Percentiles rank a stretch among this genome's conserved stretches.
Conservation (phyloP, 2,888 invertebrate genomes). For the Rosalia funebris region DNA sequence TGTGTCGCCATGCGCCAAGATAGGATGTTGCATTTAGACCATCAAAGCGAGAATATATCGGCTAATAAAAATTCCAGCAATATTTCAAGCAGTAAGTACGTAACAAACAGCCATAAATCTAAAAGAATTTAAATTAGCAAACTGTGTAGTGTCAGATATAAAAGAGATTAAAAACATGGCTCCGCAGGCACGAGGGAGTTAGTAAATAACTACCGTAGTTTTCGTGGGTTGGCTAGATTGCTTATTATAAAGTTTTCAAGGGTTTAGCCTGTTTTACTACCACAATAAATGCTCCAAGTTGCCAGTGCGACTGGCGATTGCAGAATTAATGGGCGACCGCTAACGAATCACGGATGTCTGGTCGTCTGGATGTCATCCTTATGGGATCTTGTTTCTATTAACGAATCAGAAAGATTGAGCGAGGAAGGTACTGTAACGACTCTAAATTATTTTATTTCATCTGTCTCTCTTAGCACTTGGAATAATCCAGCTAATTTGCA, state of each 20-base stretch:
- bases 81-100: conserved; percentile 8
- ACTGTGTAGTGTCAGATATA: conserved; percentile 49
- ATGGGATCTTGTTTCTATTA: conserved; percentile 12
- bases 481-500: neutral
- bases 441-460: conserved; percentile 2
- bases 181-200: conserved; percentile 36
- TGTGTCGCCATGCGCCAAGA: no score
- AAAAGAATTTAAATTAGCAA: conserved; percentile 50
- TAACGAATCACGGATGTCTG: conserved; percentile 54
- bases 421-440: neutral
- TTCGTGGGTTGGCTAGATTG: conserved; percentile 40
- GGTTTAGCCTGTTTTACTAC: conserved; percentile 57
- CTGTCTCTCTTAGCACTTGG: neutral
- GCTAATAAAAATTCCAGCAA: conserved; percentile 1
- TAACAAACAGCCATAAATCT: conserved; percentile 48
- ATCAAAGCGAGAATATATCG: neutral
- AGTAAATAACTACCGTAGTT: conserved; percentile 40
- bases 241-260: conserved; percentile 58
- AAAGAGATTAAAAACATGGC: conserved; percentile 58
- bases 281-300: conserved; percentile 55
- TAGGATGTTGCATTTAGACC: no score
- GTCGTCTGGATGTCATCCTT: conserved; percentile 33
- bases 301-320: conserved; percentile 48
- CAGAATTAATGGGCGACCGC: conserved; percentile 54
- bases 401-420: conserved; percentile 6